Evolutionary conservation across 2,113 vertebrate genomes (phyloP).

Genomic region (Pholis gunnellus): DNA sequence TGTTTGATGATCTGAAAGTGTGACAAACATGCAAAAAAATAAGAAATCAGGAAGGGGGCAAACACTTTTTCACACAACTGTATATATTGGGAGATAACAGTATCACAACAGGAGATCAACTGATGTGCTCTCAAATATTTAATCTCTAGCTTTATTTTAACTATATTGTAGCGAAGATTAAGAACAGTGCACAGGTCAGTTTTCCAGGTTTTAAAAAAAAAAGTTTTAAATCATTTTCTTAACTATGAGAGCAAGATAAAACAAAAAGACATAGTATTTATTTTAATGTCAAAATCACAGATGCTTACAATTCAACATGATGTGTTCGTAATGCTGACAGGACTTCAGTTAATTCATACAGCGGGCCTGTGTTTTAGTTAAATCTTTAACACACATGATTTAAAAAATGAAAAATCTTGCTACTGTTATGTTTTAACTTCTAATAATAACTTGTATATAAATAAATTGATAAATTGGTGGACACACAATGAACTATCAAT

Average conservation of each 20-base stretch:
- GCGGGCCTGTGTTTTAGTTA: neutral
- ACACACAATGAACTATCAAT: neutral
- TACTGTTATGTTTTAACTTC: constrained; percentile 18
- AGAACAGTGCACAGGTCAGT: neutral
- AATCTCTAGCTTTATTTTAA: too few relatives aligned
- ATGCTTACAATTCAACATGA: neutral
- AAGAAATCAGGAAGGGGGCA: too few relatives aligned
- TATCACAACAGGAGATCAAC: too few relatives aligned
- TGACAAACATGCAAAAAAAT: too few relatives aligned
- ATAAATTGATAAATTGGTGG: constrained; percentile 47
- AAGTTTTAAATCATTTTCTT: neutral
- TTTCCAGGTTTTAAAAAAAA: neutral
- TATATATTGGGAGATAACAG: too few relatives aligned
- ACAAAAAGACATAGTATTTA: constrained; percentile 36
- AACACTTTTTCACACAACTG: too few relatives aligned
- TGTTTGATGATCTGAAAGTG: too few relatives aligned
- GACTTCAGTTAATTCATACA: neutral
- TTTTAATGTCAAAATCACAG: constrained; percentile 34
- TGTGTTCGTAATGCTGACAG: neutral
- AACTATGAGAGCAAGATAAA: neutral
- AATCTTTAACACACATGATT: neutral
- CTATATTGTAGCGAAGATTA: too few relatives aligned
- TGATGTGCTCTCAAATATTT: too few relatives aligned
- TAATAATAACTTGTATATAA: constrained; percentile 38
- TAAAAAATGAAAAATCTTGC: neutral